phyloP scores from a whole-genome alignment of 2,888 invertebrate species.

The Caenorhabditis imperialis region DNA sequence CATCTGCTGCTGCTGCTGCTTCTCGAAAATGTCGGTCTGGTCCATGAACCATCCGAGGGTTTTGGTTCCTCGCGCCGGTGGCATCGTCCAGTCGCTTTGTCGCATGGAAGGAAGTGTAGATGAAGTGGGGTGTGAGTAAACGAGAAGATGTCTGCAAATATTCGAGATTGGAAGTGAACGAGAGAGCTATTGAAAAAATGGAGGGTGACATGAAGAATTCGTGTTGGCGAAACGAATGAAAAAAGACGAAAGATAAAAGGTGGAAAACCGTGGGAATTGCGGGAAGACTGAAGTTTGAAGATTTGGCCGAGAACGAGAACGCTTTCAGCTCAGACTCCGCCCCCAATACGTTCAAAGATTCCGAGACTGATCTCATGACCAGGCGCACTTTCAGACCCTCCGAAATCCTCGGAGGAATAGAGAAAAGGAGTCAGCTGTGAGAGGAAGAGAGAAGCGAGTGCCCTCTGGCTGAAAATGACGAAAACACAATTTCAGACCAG shows the following conservation, averaged over 20 bases:
- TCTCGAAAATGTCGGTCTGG: constrained; percentile 53
- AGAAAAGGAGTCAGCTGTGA: constrained; percentile 7
- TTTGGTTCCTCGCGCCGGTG: constrained; percentile 57
- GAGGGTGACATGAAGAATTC: neutral
- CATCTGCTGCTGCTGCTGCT: constrained; percentile 17
- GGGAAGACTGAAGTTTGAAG: neutral
- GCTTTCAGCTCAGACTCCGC: no score
- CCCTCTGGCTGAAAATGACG: neutral
- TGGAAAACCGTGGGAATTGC: neutral
- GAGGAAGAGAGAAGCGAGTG: neutral
- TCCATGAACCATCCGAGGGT: constrained; percentile 69
- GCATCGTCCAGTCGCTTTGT: constrained; percentile 26
- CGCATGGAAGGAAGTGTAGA: no score
- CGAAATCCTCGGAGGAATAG: neutral
- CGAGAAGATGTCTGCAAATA: neutral
- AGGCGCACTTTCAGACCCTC: no score
- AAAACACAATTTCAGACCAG: neutral
- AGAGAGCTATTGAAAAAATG: constrained; percentile 1
- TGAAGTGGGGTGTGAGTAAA: neutral
- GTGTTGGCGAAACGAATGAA: neutral
- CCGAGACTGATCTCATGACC: no score
- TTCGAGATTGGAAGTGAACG: neutral
- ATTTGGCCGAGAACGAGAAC: no score
- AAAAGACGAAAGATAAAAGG: neutral
- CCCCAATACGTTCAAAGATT: no score